phyloP scores from a whole-genome alignment of 2,113 vertebrate genomes.

The Lycocorax pyrrhopterus region DNA sequence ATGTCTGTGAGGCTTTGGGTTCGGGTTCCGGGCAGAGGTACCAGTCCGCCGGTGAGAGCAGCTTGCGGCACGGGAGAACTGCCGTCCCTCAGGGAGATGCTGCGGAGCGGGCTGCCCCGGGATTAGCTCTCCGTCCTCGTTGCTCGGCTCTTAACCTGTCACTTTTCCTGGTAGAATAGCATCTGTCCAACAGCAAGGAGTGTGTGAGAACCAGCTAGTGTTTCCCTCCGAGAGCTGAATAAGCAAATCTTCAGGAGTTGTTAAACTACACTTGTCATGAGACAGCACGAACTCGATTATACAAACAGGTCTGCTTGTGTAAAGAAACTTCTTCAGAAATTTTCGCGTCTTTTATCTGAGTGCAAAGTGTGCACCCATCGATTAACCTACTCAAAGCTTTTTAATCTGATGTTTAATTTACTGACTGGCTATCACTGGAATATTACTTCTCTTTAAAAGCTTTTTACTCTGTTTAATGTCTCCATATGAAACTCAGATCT shows the following conservation, averaged over 20 bases:
- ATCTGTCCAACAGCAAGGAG: not conserved
- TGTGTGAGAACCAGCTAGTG: not conserved
- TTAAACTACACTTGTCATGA: not conserved
- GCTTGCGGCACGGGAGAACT: not conserved
- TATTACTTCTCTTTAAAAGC: not conserved
- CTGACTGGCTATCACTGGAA: not conserved
- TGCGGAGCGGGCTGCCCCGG: not conserved
- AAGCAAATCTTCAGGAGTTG: not conserved
- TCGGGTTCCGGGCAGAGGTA: not conserved
- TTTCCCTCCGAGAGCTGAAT: not conserved
- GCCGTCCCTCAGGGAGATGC: not conserved
- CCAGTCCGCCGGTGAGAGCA: not conserved
- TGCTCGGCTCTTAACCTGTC: not conserved
- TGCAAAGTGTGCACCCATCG: not conserved
- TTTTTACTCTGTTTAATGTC: not conserved
- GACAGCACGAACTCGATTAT: too few species aligned
- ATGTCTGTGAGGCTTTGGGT: not conserved
- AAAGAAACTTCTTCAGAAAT: not conserved
- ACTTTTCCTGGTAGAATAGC: not conserved
- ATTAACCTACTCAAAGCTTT: not conserved
- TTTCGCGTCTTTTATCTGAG: not conserved
- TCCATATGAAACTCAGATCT: not conserved
- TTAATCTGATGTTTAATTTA: not conserved
- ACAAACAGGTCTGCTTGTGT: not conserved
- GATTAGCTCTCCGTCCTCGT: fast-evolving